Percentiles rank a stretch among this genome's conserved stretches.
phyloP scores from a whole-genome alignment of 2,797 vertebrate genomes.

The Eptatretus atami region DNA sequence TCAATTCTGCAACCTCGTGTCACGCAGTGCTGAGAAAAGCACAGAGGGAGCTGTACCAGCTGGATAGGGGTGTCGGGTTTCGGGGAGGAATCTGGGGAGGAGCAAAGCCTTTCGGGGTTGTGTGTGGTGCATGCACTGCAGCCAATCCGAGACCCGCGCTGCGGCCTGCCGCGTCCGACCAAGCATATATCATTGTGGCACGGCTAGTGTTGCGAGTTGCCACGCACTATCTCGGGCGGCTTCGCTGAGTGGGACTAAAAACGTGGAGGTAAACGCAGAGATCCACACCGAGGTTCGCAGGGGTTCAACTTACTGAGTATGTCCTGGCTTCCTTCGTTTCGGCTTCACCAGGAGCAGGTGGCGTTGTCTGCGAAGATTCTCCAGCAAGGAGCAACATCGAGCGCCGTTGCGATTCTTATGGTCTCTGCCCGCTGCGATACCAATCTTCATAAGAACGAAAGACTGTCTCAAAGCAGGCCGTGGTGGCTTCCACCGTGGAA shows the following conservation, averaged over 20 bases:
- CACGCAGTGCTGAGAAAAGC: background rate
- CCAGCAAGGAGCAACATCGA: conserved; percentile 86
- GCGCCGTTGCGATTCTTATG: conserved; percentile 71
- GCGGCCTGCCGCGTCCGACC: background rate
- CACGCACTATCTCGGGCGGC: background rate
- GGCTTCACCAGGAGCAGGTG: conserved; percentile 94
- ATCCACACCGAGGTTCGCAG: background rate
- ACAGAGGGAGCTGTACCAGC: background rate
- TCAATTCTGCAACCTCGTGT: background rate
- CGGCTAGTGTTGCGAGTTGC: background rate
- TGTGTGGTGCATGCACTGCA: background rate
- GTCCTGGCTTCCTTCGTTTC: conserved; percentile 89
- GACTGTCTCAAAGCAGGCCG: conserved; percentile 87
- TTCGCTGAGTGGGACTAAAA: background rate
- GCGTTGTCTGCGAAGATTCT: conserved; percentile 78
- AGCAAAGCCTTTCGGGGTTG: background rate
- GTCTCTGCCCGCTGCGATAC: conserved; percentile 80
- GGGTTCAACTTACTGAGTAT: conserved; percentile 22
- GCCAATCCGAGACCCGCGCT: background rate
- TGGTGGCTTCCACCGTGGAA: conserved; percentile 87
- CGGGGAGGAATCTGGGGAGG: background rate
- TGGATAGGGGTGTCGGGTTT: conserved; percentile 2
- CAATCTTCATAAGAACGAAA: conserved; percentile 96
- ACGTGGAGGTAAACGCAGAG: background rate
- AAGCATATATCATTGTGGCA: background rate